Evolutionary conservation across 1,140 invertebrate genomes (phyloP), one percentile per base, ranked within the genome.

Genomic region (Metopolophium dirhodum): DNA sequence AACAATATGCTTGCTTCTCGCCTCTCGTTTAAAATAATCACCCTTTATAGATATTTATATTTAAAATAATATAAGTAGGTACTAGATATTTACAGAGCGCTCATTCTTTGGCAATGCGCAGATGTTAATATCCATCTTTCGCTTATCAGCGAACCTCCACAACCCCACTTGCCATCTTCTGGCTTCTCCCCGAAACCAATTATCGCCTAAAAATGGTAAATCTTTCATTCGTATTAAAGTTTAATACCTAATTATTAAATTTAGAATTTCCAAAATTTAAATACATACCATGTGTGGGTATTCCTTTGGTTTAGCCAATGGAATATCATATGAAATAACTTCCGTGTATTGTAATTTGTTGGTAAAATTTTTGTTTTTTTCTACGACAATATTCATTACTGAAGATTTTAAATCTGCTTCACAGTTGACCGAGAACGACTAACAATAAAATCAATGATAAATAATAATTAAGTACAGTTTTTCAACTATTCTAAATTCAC

Each of bases 101-200:
- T 14, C 41, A 86, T 47, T 86, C 23, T 49, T 89, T 54, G 8
- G 20, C 89, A 90, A 30, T 90, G 89, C 7, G 89, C 89, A 7
- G 89, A 37, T 18, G 89, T 77, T 30, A 90, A n/a, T n/a, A 90
- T 90, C 89, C 89, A 90, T 45, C 26, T 45, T 30, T 47, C 41
- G 57, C 89, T 68, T 45, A 90, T 90, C 18, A 90, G n/a, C 26
- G 89, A 68, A 47, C 89, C 89, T 41, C 89, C 89, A 14, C 89
- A 90, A 77, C 54, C 54, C 89, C 89, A 90, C 18, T 1, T 18
- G 2, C n/a, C 26, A 26, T 68, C 22, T n/a, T 90, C 41, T 8
- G 30, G 37, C 11, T 57, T 68, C 26, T n/a, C 41, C 0, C 89
- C 89, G 30, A 68, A 90, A 30, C 89, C 89, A 18, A 90, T 30